Conservation (phyloP, 2,113 vertebrate species). For the Bujurquina vittata region DNA sequence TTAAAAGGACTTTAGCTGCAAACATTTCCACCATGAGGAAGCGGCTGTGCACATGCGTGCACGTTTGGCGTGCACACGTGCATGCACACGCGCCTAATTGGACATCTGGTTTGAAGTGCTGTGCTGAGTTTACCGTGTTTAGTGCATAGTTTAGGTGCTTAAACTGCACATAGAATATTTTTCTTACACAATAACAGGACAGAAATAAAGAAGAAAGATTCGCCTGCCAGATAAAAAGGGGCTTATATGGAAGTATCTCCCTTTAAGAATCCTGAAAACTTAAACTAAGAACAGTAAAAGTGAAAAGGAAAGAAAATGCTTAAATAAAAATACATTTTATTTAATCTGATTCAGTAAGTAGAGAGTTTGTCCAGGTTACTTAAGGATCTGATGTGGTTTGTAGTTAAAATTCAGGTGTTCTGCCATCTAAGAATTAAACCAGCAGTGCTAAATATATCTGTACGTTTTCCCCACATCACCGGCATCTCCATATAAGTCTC, state of each 20-base stretch:
- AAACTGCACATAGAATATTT: not conserved
- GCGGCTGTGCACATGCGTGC: not conserved
- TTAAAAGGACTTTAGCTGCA: conserved; percentile 31
- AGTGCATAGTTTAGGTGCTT: not conserved
- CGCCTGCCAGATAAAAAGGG: conserved; percentile 23
- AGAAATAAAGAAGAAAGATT: conserved; percentile 3
- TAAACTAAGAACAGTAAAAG: conserved; percentile 10
- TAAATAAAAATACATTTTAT: not conserved
- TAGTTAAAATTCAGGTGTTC: not conserved
- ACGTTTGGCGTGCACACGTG: not conserved
- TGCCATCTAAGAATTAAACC: not conserved
- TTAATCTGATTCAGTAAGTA: not conserved
- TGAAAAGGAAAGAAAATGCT: not conserved
- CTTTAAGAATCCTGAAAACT: conserved; percentile 14
- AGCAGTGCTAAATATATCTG: not conserved
- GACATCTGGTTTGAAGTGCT: conserved; percentile 20
- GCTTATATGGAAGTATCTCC: not conserved
- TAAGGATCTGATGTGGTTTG: not conserved
- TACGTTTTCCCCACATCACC: not conserved
- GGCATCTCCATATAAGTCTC: conserved; percentile 30
- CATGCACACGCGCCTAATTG: not conserved
- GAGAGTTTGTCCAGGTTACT: not conserved
- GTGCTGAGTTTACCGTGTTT: not conserved
- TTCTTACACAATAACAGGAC: not conserved
- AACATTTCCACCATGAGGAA: conserved; percentile 1